These are phyloP conservation scores for Biston betularia DNA, from an alignment of 2,888 invertebrate species.

Conservation along the genomic window DNA sequence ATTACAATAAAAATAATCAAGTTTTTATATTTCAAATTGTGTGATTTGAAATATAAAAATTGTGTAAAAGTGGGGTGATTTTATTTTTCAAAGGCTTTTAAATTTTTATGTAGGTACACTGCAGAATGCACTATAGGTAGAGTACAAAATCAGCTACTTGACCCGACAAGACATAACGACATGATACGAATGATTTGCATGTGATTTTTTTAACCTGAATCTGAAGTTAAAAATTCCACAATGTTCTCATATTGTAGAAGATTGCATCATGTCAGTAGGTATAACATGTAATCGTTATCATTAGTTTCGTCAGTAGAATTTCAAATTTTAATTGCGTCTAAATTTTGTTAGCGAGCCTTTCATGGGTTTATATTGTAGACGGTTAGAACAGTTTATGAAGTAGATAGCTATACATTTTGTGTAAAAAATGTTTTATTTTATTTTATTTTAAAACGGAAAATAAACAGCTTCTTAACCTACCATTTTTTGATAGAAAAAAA, in stretches of 20 bases:
- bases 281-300: constrained; percentile 16
- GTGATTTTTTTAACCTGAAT: constrained; percentile 4
- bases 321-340: constrained; percentile 30
- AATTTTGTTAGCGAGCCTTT: constrained; percentile 7
- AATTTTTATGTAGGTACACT: too few relatives aligned
- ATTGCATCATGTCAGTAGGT: constrained; percentile 36
- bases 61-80: too few relatives aligned
- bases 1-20: too few relatives aligned
- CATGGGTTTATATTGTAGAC: not conserved
- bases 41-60: too few relatives aligned
- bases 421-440: too few relatives aligned
- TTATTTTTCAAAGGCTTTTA: too few relatives aligned
- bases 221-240: constrained; percentile 8
- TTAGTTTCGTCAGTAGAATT: constrained; percentile 26
- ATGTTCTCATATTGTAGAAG: constrained; percentile 13
- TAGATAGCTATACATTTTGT: not conserved
- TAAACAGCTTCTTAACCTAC: too few relatives aligned
- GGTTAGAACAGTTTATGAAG: not conserved
- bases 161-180: not conserved
- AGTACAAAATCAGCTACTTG: not conserved
- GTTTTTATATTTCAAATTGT: too few relatives aligned
- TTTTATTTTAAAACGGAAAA: too few relatives aligned
- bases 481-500: too few relatives aligned
- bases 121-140: not conserved
- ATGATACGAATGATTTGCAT: not conserved